Conservation (phyloP, 2,797 vertebrate genomes). For the Crocidura indochinensis region DNA sequence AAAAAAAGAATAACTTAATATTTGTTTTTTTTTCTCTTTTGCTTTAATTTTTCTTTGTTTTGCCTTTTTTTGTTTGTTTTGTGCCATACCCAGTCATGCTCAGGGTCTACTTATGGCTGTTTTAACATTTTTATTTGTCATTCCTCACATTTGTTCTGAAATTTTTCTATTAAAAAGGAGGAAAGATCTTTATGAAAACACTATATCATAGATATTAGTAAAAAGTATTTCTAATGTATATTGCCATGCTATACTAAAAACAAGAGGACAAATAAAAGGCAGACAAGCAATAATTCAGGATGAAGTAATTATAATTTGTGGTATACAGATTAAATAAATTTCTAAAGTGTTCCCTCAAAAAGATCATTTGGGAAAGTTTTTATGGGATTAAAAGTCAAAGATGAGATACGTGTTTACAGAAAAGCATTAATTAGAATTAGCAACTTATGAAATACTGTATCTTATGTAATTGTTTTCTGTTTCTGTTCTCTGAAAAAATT, state of each 20-base stretch:
- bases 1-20: background rate
- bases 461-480: background rate
- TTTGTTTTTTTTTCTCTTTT: no score
- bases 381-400: background rate
- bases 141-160: background rate
- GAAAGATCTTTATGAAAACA: background rate
- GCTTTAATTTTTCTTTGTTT: no score
- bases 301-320: background rate
- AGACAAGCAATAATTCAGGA: background rate
- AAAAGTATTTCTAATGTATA: slow-evolving; percentile 4
- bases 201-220: background rate
- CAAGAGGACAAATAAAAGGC: background rate
- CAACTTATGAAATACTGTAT: background rate
- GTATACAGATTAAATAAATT: background rate
- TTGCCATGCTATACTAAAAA: background rate
- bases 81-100: no score
- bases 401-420: background rate
- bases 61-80: no score
- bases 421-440: background rate
- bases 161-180: slow-evolving; percentile 19
- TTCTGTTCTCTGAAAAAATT: background rate
- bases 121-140: background rate
- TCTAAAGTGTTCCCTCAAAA: background rate
- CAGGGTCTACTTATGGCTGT: no score
- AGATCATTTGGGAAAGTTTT: background rate